Conservation (phyloP, 64 coral and sea anemone genomes). For the Hydrozoanthus tunicans region DNA sequence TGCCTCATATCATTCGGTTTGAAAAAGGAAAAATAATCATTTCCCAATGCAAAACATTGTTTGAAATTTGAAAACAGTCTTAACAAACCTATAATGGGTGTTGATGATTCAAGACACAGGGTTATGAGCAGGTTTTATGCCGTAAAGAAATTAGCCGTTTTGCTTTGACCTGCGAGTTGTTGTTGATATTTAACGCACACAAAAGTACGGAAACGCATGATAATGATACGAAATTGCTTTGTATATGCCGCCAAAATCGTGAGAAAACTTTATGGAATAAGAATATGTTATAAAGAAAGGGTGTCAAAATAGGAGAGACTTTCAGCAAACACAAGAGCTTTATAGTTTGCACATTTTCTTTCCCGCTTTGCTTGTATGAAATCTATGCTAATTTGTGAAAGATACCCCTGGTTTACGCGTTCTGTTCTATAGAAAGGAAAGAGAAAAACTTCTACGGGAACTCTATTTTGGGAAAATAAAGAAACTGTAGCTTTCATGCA, state of each 20-base stretch:
- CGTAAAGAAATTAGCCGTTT: constrained; percentile 58
- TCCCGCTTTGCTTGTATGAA: neutral
- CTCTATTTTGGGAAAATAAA: neutral
- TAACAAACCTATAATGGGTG: constrained; percentile 34
- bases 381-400: neutral
- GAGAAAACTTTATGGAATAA: constrained; percentile 30
- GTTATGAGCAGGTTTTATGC: constrained; percentile 59
- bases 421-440: neutral
- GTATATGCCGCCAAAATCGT: constrained; percentile 38
- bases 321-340: neutral
- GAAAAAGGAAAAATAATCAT: neutral
- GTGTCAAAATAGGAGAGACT: constrained; percentile 3
- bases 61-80: constrained; percentile 3
- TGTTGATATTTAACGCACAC: constrained; percentile 42
- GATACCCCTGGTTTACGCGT: neutral
- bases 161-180: constrained; percentile 28
- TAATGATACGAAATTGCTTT: constrained; percentile 59
- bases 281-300: constrained; percentile 34
- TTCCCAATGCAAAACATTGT: constrained; percentile 27
- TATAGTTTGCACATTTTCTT: constrained; percentile 2
- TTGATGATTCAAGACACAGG: constrained; percentile 36
- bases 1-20: neutral
- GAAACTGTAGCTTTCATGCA: neutral
- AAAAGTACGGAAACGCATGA: constrained; percentile 35
- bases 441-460: neutral